phyloP scores from a whole-genome alignment of 2,888 invertebrate genomes.

The Thereva nobilitata region DNA sequence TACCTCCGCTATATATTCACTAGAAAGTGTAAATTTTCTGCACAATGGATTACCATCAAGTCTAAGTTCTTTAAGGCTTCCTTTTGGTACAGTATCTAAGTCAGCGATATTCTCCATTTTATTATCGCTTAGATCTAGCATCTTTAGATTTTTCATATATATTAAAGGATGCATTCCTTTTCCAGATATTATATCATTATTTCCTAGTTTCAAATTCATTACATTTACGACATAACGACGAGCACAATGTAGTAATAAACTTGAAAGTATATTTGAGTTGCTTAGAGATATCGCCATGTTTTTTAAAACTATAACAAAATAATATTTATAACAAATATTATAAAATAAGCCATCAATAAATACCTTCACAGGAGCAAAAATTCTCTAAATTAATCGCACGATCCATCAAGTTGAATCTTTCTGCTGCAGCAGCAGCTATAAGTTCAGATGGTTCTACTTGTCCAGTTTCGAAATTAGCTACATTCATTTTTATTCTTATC shows the following conservation, averaged over 20 bases:
- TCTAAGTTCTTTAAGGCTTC: constrained; percentile 34
- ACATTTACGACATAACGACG: constrained; percentile 36
- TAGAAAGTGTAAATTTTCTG: constrained; percentile 23
- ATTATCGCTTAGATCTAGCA: constrained; percentile 41
- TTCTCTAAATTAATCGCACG: constrained; percentile 39
- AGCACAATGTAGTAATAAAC: constrained; percentile 31
- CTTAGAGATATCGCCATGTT: constrained; percentile 35
- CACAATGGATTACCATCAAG: constrained; percentile 44
- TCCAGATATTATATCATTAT: constrained; percentile 38
- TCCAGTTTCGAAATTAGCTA: constrained; percentile 36
- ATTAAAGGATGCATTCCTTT: constrained; percentile 38
- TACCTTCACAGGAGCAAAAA: constrained; percentile 33
- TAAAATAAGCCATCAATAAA: not conserved
- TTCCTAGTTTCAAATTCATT: constrained; percentile 32
- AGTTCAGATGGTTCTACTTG: constrained; percentile 39
- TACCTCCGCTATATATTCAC: constrained; percentile 37
- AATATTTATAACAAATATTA: not conserved
- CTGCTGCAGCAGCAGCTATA: constrained; percentile 24
- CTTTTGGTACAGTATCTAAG: constrained; percentile 35
- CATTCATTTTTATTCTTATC: constrained; percentile 39
- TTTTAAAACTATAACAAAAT: constrained; percentile 19
- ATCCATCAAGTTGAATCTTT: constrained; percentile 39
- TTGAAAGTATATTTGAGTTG: constrained; percentile 26
- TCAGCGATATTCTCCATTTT: constrained; percentile 34
- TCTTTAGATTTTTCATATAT: constrained; percentile 40